Evolutionary conservation across 2,113 vertebrate species (phyloP).

Genomic region (Prionailurus viverrinus): DNA sequence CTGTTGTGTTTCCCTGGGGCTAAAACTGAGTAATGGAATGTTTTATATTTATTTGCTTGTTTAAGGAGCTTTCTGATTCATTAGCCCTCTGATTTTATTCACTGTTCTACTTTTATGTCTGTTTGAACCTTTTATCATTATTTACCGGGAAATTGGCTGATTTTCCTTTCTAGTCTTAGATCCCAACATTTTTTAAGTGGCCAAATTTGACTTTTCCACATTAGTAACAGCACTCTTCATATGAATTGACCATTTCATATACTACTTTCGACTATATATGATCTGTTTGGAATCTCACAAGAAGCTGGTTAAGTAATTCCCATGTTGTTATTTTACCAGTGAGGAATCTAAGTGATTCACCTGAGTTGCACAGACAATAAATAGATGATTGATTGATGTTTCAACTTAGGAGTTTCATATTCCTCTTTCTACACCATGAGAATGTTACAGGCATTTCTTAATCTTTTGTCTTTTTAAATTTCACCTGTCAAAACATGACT

Average conservation of each 20-base stretch:
- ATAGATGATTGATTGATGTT: neutral
- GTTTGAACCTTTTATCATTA: neutral
- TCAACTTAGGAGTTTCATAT: neutral
- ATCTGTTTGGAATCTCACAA: neutral
- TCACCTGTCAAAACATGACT: neutral
- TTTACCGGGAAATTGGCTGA: neutral
- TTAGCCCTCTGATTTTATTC: neutral
- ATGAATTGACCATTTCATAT: conserved; percentile 19
- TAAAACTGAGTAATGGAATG: neutral
- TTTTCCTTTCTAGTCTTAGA: conserved; percentile 41
- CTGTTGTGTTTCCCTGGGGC: neutral
- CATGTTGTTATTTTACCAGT: neutral
- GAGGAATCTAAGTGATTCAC: neutral
- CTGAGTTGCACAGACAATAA: neutral
- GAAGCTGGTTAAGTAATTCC: conserved; percentile 32
- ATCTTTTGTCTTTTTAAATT: neutral
- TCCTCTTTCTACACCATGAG: neutral
- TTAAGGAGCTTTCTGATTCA: neutral
- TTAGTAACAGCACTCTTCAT: neutral
- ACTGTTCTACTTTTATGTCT: neutral
- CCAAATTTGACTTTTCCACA: neutral
- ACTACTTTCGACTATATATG: neutral
- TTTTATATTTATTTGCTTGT: neutral
- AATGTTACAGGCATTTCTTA: neutral
- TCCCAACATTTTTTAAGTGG: neutral